These are phyloP conservation scores for Enteromius treurensis DNA, from an alignment of 2,797 vertebrate genomes.

Conservation along the genomic window DNA sequence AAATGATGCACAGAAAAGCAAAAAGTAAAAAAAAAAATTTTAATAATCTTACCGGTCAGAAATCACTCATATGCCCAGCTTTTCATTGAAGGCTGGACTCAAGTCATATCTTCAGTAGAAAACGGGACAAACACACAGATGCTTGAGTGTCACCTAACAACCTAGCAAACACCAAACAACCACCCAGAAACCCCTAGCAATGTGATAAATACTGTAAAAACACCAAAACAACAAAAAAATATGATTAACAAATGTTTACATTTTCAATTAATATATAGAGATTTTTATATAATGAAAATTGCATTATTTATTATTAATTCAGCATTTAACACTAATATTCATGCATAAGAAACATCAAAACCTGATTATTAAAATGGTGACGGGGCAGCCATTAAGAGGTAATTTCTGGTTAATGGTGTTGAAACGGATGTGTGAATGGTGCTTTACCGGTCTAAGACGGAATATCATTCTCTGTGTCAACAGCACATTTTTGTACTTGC, in stretches of 20 bases:
- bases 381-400: neutral
- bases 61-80: too few species aligned
- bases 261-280: too few species aligned
- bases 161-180: neutral
- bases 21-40: too few species aligned
- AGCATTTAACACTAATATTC: neutral
- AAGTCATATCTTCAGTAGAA: neutral
- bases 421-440: neutral
- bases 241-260: too few species aligned
- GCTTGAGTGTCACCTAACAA: too few species aligned
- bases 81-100: too few species aligned
- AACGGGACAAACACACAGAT: too few species aligned
- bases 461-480: neutral
- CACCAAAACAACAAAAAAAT: neutral
- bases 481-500: neutral
- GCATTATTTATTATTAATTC: neutral
- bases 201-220: constrained; percentile 1
- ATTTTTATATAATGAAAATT: too few species aligned
- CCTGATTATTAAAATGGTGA: neutral
- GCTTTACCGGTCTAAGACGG: neutral
- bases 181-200: neutral
- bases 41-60: too few species aligned
- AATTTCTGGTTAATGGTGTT: neutral
- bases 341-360: neutral
- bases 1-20: too few species aligned